Conservation (phyloP, 2,113 vertebrate species). For the Platanista minor region DNA sequence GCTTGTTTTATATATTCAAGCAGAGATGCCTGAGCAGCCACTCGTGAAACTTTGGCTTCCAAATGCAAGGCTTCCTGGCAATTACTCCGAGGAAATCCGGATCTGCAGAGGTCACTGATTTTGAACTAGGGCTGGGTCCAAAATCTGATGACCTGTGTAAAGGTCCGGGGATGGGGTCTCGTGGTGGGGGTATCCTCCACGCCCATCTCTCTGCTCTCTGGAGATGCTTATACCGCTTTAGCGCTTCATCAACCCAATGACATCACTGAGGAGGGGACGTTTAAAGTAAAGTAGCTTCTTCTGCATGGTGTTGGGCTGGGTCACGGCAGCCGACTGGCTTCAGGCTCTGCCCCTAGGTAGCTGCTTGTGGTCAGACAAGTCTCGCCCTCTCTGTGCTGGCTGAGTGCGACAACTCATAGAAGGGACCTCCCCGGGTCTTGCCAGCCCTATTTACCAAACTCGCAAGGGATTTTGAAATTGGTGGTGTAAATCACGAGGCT, state of each 20-base stretch:
- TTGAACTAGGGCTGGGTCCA: not conserved
- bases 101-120: not conserved
- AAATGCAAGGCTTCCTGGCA: not conserved
- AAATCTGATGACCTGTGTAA: not conserved
- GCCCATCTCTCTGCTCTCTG: not conserved
- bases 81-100: not conserved
- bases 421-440: not conserved
- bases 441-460: not conserved
- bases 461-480: not conserved
- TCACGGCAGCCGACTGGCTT: not conserved
- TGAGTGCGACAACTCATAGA: not conserved
- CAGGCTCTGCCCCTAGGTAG: no score
- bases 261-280: not conserved
- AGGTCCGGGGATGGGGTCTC: not conserved
- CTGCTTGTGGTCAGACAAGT: not conserved
- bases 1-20: not conserved
- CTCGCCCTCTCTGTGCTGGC: not conserved
- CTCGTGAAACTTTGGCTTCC: not conserved
- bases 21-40: not conserved
- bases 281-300: no score
- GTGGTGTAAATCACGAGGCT: not conserved
- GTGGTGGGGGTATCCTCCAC: rapidly evolving
- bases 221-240: rapidly evolving
- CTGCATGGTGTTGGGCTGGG: rapidly evolving
- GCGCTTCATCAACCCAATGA: rapidly evolving